phyloP scores from a whole-genome alignment of 1,140 invertebrate genomes.

The Sycophaga agraensis region DNA sequence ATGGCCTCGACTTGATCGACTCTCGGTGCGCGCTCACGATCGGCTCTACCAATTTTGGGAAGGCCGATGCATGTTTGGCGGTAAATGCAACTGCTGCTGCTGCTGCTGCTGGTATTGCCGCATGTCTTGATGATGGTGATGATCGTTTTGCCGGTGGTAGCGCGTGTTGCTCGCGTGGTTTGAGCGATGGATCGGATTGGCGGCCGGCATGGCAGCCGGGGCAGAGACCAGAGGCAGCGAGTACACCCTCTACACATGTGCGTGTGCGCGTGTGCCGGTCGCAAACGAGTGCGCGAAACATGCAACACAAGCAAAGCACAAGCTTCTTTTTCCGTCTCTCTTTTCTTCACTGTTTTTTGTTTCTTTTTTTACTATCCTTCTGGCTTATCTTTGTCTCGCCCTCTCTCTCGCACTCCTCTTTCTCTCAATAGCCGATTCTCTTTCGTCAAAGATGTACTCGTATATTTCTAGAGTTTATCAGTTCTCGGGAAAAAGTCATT shows the following conservation, averaged over 20 bases:
- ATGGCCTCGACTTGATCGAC: slow-evolving; percentile 40
- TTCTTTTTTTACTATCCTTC: neutral
- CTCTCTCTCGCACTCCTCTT: neutral
- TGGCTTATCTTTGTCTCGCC: neutral
- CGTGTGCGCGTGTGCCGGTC: slow-evolving; percentile 32
- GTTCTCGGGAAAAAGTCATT: too few species aligned
- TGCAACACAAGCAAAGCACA: slow-evolving; percentile 59
- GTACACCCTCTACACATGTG: slow-evolving; percentile 56
- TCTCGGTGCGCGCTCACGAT: slow-evolving; percentile 32
- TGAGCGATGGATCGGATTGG: slow-evolving; percentile 54
- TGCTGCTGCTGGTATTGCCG: slow-evolving; percentile 23
- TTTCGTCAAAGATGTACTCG: too few species aligned
- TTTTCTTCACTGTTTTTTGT: slow-evolving; percentile 6
- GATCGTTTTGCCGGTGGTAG: slow-evolving; percentile 35
- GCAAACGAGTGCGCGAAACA: slow-evolving; percentile 43
- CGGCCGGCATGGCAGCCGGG: slow-evolving; percentile 37
- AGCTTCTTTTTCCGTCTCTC: slow-evolving; percentile 32
- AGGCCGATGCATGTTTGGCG: slow-evolving; percentile 52
- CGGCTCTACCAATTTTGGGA: slow-evolving; percentile 51
- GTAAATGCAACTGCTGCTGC: slow-evolving; percentile 50
- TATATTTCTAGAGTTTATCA: too few species aligned
- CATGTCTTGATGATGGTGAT: slow-evolving; percentile 30
- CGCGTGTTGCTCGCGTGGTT: slow-evolving; percentile 44
- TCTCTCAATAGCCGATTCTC: too few species aligned
- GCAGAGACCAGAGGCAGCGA: slow-evolving; percentile 58